Conservation (phyloP, 2,113 vertebrate species). For the Aptenodytes patagonicus region DNA sequence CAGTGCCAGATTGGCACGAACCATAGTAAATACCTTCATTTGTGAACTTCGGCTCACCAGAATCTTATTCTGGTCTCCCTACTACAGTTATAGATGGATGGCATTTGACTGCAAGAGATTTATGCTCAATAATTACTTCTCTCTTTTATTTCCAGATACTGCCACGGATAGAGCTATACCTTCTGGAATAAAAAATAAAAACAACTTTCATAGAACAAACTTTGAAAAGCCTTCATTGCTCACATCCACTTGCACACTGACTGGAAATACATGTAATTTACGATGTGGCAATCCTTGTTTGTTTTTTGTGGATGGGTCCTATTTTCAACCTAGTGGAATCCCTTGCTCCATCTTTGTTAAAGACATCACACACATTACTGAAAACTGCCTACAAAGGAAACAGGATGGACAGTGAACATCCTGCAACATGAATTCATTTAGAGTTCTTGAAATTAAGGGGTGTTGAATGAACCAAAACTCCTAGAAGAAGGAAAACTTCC, state of each 20-base stretch:
- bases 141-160: not conserved
- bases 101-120: not conserved
- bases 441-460: not conserved
- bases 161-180: not conserved
- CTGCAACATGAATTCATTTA: not conserved
- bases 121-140: not conserved
- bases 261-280: not conserved
- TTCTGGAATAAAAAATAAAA: not conserved
- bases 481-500: not conserved
- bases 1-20: not conserved
- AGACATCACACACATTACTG: not conserved
- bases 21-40: not conserved
- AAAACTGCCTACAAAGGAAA: not conserved
- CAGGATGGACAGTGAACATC: not conserved
- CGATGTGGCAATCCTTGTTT: not conserved
- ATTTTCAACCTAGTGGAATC: not conserved
- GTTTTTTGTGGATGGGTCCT: not conserved
- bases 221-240: not conserved
- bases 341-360: not conserved
- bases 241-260: not conserved
- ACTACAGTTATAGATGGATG: not conserved
- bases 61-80: not conserved
- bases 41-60: not conserved
- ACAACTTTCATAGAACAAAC: not conserved
- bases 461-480: not conserved